Base-by-base conservation (phyloP, 2,888 invertebrate species). In the Polia nebulosa region DNA sequence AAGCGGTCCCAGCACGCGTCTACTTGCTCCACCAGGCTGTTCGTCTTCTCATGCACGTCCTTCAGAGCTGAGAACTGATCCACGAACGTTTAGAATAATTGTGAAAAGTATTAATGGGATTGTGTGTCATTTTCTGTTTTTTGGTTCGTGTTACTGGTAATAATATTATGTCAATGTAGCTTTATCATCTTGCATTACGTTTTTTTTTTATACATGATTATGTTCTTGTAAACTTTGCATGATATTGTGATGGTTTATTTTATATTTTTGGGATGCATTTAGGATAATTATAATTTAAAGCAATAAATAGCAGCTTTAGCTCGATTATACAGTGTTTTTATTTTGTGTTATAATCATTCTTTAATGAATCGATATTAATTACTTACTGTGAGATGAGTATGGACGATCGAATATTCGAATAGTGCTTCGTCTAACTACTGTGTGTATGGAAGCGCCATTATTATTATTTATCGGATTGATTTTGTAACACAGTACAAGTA, bases 1-100 rank as follows among this genome's bases (percentile, higher is more conserved):
- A 97, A 70, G 61, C 95, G 93, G 53, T 96, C 95, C 95, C 97
- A 96, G 66, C 96, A 95, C 0, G 95, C 95, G 79, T 96, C 96
- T 45, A 97, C 89, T 58, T 94, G 95, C 34, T 96, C 96, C 39
- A 97, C 84, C 20, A 97, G 82, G 67, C 96, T 95, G 86, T 96
- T 97, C 17, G 96, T 96, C 83, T 96, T 97, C 41, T 96, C 96
- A 64, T 96, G 96, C 0, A 97, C 96, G 75, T 97, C 96, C 80
- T 96, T 96, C 61, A 97, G 90, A 4, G 97, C 97, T 81, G 97
- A 96, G 86, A 96, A 96, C 97, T 97, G 89, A 39, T 90, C 15
- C 34, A 25, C 29, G 22, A 29, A 29, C 15, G 34, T 15, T 22
- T 11, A 53, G 8, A 25, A 17, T 53, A 34, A 63, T 63, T 41